These are phyloP conservation scores for Drosophila obscura DNA, from an alignment of 1,140 invertebrate species.

Conservation along the genomic window DNA sequence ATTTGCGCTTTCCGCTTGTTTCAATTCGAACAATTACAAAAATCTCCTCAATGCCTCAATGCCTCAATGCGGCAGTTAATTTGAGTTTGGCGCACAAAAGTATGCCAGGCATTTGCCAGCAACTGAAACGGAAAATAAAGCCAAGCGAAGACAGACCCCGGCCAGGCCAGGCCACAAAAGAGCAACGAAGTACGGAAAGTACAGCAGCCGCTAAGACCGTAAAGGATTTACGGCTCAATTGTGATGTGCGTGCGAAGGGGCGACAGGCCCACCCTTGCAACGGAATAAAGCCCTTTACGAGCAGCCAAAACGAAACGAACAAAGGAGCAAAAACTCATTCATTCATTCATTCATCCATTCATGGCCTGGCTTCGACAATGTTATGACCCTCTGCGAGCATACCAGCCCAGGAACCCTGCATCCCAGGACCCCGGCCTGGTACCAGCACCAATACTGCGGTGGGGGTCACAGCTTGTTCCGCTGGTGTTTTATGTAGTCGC, in stretches of 20 bases:
- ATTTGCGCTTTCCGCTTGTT: conserved; percentile 77
- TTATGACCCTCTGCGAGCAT: conserved; percentile 50
- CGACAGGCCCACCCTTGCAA: conserved; percentile 52
- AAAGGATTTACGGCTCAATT: conserved; percentile 84
- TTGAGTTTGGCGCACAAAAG: conserved; percentile 66
- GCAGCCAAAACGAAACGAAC: conserved; percentile 60
- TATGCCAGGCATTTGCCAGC: conserved; percentile 37
- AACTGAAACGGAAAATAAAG: conserved; percentile 23
- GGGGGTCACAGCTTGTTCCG: conserved; percentile 52
- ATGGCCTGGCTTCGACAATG: conserved; percentile 44
- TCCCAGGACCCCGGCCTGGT: conserved; percentile 6
- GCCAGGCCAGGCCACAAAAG: conserved; percentile 53
- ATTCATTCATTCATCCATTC: conserved; percentile 50
- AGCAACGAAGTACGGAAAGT: conserved; percentile 62
- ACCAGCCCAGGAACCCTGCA: conserved; percentile 5
- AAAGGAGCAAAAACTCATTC: conserved; percentile 50
- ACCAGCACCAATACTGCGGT: conserved; percentile 48
- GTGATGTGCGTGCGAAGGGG: conserved; percentile 59
- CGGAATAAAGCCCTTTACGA: conserved; percentile 70
- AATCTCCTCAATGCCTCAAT: conserved; percentile 51
- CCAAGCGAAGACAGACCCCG: neutral
- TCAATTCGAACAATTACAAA: conserved; percentile 71
- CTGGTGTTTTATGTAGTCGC: conserved; percentile 77
- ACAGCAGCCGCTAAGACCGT: conserved; percentile 70
- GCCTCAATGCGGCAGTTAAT: conserved; percentile 67